These are phyloP conservation scores for Microcebus griseorufus DNA, from an alignment of 2,113 vertebrate genomes.

Conservation along the genomic window DNA sequence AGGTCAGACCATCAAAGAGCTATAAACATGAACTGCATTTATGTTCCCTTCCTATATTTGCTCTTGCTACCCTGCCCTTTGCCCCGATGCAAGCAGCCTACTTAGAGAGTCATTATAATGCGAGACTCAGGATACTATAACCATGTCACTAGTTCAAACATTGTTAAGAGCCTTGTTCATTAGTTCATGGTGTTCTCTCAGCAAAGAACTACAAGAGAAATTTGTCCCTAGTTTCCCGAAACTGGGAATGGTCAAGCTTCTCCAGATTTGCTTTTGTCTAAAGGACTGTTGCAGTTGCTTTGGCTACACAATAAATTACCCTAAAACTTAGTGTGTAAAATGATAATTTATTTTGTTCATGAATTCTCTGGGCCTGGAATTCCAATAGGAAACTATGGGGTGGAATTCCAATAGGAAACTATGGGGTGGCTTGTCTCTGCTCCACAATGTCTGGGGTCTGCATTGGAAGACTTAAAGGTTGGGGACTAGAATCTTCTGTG, in stretches of 20 bases:
- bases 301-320: neutral
- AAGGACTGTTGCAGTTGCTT: neutral
- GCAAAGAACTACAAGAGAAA: neutral
- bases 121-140: neutral
- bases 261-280: neutral
- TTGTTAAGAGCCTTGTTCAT: neutral
- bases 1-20: neutral
- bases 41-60: neutral
- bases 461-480: neutral
- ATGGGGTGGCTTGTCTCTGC: neutral
- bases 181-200: neutral
- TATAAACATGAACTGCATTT: neutral
- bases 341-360: neutral
- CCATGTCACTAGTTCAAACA: neutral
- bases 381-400: neutral
- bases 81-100: neutral
- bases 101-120: neutral
- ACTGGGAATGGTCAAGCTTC: neutral
- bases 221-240: neutral
- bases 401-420: neutral
- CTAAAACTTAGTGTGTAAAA: conserved; percentile 9
- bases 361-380: neutral
- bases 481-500: neutral
- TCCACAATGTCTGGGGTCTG: neutral
- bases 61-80: neutral